Percentiles rank a stretch among this genome's conserved stretches.
Conservation (phyloP, 2,113 vertebrate species). For the Perognathus longimembris region DNA sequence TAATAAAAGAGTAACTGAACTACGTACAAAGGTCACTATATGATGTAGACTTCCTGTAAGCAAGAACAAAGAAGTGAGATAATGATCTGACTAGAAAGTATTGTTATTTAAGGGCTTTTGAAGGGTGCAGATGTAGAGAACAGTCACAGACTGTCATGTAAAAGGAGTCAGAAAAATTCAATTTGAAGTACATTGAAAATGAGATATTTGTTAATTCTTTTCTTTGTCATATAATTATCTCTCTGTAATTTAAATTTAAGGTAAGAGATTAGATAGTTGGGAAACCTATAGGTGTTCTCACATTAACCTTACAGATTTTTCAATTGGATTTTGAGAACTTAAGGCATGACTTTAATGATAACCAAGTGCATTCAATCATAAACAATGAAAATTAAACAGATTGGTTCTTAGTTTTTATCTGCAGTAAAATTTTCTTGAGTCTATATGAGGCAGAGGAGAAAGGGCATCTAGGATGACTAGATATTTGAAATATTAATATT, state of each 20-base stretch:
- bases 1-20: background rate
- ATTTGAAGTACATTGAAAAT: background rate
- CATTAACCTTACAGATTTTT: conserved; percentile 1
- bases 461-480: background rate
- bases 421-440: background rate
- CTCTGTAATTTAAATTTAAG: conserved; percentile 6
- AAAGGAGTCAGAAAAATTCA: background rate
- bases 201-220: background rate
- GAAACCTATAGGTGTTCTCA: background rate
- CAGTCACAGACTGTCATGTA: background rate
- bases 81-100: background rate
- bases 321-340: background rate
- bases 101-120: background rate
- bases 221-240: conserved; percentile 1
- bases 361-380: background rate
- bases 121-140: background rate
- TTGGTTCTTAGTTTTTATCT: background rate
- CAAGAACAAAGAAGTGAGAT: background rate
- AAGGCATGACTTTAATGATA: background rate
- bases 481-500: background rate
- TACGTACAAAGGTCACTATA: background rate
- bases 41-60: background rate
- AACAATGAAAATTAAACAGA: background rate
- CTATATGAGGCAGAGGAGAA: background rate
- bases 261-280: background rate